These are phyloP conservation scores for Mesochorus sp. DNA, from an alignment of 2,888 invertebrate species.

Conservation along the genomic window DNA sequence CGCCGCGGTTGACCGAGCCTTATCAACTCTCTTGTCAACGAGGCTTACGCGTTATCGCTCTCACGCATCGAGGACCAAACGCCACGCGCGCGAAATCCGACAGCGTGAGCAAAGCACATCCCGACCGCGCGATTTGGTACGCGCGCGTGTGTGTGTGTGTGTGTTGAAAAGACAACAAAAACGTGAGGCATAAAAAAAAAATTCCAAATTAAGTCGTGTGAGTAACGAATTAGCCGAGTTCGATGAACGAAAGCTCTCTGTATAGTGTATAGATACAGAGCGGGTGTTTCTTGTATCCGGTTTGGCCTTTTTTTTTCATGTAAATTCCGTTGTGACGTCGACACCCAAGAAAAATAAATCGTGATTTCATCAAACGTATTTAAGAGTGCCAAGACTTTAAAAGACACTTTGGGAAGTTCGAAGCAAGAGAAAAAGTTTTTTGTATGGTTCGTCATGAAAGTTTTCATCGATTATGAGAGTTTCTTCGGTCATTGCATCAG, in stretches of 20 bases:
- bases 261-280: not conserved
- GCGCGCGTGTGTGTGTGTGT: too few species aligned
- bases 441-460: not conserved
- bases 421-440: not conserved
- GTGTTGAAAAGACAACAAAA: not conserved
- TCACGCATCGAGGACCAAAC: conserved; percentile 29
- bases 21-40: conserved; percentile 58
- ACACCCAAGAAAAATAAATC: conserved; percentile 33
- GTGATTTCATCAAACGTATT: conserved; percentile 4
- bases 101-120: not conserved
- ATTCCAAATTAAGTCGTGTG: too few species aligned
- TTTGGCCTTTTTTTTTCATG: not conserved
- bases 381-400: not conserved
- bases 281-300: conserved; percentile 6
- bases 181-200: not conserved
- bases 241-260: conserved; percentile 40
- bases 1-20: conserved; percentile 49
- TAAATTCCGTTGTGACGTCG: not conserved
- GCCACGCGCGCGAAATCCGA: conserved; percentile 33
- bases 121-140: conserved; percentile 11
- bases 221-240: conserved; percentile 42
- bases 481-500: not conserved
- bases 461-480: not conserved
- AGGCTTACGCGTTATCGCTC: conserved; percentile 55
- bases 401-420: not conserved